These are phyloP conservation scores for Hyposoter didymator DNA, from an alignment of 2,888 invertebrate genomes.

Conservation along the genomic window DNA sequence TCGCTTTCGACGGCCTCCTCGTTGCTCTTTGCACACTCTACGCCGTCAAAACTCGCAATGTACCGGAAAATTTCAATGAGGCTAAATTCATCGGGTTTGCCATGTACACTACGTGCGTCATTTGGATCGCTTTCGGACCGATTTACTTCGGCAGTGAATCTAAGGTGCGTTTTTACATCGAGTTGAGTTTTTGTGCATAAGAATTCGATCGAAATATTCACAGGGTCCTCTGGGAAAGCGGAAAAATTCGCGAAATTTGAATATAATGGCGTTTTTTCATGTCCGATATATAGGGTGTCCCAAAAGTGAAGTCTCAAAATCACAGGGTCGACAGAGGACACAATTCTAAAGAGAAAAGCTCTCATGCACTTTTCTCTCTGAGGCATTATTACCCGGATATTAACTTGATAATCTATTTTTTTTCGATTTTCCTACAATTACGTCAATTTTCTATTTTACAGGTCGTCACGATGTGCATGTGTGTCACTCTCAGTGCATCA, in stretches of 20 bases:
- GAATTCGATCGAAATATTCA: background rate
- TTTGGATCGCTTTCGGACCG: slow-evolving; percentile 92
- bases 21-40: slow-evolving; percentile 91
- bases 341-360: background rate
- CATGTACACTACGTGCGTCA: slow-evolving; percentile 92
- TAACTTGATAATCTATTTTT: background rate
- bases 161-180: slow-evolving; percentile 84
- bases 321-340: background rate
- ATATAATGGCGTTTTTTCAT: background rate
- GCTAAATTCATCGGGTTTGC: slow-evolving; percentile 91
- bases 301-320: background rate
- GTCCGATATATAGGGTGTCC: background rate
- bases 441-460: slow-evolving; percentile 44
- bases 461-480: slow-evolving; percentile 86
- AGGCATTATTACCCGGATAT: background rate
- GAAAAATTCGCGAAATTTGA: background rate
- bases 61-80: slow-evolving; percentile 94
- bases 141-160: slow-evolving; percentile 90
- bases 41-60: slow-evolving; percentile 91
- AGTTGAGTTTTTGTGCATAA: background rate
- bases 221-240: background rate
- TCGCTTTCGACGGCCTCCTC: slow-evolving; percentile 90
- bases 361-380: background rate
- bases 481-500: slow-evolving; percentile 90
- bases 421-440: background rate